These are phyloP conservation scores for Pseudopipra pipra DNA, from an alignment of 2,113 vertebrate species.

Conservation along the genomic window DNA sequence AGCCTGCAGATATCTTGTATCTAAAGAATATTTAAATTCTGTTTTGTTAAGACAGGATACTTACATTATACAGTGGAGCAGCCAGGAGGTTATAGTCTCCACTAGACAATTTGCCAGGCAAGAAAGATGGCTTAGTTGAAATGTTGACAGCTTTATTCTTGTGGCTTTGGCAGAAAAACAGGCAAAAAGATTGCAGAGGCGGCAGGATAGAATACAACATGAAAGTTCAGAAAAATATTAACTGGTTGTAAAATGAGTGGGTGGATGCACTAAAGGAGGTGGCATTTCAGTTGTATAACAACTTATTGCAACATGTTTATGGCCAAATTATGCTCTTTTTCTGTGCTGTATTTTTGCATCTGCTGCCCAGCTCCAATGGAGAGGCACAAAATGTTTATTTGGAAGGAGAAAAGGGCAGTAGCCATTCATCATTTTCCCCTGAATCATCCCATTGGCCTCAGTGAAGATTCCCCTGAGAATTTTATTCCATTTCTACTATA, in stretches of 20 bases:
- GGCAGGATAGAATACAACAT: conserved; percentile 60
- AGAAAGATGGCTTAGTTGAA: conserved; percentile 71
- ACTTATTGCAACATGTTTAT: conserved; percentile 71
- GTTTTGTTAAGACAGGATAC: conserved; percentile 67
- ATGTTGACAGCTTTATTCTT: conserved; percentile 79
- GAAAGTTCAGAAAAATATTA: conserved; percentile 76
- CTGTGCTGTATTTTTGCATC: conserved; percentile 59
- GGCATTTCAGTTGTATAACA: conserved; percentile 69
- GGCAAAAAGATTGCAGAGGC: conserved; percentile 74
- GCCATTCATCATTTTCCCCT: conserved; percentile 45
- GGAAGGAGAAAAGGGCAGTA: conserved; percentile 28
- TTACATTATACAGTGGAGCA: conserved; percentile 64
- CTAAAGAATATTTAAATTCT: conserved; percentile 72
- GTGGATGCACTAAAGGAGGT: conserved; percentile 66
- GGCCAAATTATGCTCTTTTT: conserved; percentile 67
- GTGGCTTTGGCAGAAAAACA: conserved; percentile 74
- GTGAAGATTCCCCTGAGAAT: conserved; percentile 3
- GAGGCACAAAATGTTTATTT: conserved; percentile 42
- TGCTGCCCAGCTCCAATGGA: conserved; percentile 30
- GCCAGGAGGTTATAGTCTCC: conserved; percentile 70
- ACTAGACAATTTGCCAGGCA: conserved; percentile 74
- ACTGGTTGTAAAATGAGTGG: conserved; percentile 74
- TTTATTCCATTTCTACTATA: conserved; percentile 6
- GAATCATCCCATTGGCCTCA: conserved; percentile 16
- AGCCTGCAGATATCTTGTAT: conserved; percentile 50